These are phyloP conservation scores for Oscarella lobularis DNA, from an alignment of 37 sponge, comb jelly and placozoan species.

Conservation along the genomic window DNA sequence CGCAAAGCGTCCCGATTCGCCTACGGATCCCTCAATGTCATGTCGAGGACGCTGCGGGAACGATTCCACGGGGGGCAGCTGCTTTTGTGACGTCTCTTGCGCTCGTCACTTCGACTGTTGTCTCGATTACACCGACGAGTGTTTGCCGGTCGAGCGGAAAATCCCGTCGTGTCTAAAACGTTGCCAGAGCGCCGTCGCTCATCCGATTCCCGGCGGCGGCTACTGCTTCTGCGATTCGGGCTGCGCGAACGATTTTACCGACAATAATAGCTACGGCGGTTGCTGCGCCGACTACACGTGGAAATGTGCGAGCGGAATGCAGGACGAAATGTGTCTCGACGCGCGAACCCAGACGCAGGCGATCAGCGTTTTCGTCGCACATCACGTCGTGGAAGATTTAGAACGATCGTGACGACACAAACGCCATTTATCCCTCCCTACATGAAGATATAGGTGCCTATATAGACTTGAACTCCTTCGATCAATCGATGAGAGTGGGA, in stretches of 20 bases:
- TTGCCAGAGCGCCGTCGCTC: not conserved
- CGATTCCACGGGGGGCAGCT: not conserved
- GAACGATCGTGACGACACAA: not conserved
- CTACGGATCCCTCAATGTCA: not conserved
- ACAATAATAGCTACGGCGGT: constrained; percentile 33
- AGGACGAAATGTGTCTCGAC: constrained; percentile 21
- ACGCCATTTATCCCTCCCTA: not conserved
- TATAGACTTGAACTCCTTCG: not conserved
- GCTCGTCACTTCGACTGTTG: constrained; percentile 33
- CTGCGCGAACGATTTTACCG: constrained; percentile 17
- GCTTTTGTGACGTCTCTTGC: constrained; percentile 22
- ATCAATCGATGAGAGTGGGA: too few relatives aligned
- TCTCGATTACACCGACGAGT: constrained; percentile 34
- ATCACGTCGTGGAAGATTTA: constrained; percentile 1
- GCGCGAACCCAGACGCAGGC: constrained; percentile 28
- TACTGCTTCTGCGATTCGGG: constrained; percentile 27
- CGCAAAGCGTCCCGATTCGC: not conserved
- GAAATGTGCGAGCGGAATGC: not conserved
- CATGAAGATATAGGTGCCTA: not conserved
- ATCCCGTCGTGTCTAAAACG: constrained; percentile 13
- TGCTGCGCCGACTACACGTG: constrained; percentile 28
- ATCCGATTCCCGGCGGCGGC: constrained; percentile 20
- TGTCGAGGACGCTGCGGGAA: not conserved
- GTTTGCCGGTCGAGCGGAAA: not conserved
- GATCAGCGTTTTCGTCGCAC: constrained; percentile 23